Evolutionary conservation across 2,113 vertebrate genomes (phyloP), one percentile per base, ranked within the genome.

Genomic region (Dicaeum eximium): DNA sequence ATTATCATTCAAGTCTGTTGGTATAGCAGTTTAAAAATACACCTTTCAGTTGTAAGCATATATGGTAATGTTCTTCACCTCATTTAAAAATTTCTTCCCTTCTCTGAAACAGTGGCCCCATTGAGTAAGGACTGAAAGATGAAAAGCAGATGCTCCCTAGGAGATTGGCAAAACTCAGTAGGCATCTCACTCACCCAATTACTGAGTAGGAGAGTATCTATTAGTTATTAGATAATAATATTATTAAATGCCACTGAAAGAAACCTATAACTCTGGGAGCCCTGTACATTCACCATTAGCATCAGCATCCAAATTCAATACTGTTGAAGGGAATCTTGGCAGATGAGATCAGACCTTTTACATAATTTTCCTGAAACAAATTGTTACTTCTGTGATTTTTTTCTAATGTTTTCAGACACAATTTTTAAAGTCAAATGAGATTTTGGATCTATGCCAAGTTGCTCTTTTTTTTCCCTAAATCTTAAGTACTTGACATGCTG

Each of bases 241-340:
- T 30, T 78, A 93, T 90, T 91, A 95, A 95, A 91, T 80, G 27
- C 23, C 75, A 88, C 61, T 87, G 62, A 84, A 94, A 79, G 23
- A 92, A 89, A 67, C 40, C 50, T n/a, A 0, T 60, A 94, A 92
- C 54, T 81, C 27, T 35, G 70, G 42, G 47, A 93, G n/a, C 21
- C 86, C 58, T 73, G n/a, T 80, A 88, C 87, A 53, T 87, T 92
- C 80, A 84, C 42, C 30, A 20, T 69, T 92, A 82, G 13, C 2
- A 3, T 83, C 66, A 95, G 44, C 38, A 73, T 81, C 58, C 90
- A 87, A 66, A 89, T 80, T 79, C 57, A 87, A 42, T 35, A 86
- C 30, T 71, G n/a, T 64, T 67, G 73, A 78, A 83, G 28, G 28
- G 40, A 86, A 91, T 65, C 18, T 25, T 21, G 35, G 33, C 15